Conservation (phyloP, 92 coral and sea anemone species). For the Umimayanthus chanpuru region DNA sequence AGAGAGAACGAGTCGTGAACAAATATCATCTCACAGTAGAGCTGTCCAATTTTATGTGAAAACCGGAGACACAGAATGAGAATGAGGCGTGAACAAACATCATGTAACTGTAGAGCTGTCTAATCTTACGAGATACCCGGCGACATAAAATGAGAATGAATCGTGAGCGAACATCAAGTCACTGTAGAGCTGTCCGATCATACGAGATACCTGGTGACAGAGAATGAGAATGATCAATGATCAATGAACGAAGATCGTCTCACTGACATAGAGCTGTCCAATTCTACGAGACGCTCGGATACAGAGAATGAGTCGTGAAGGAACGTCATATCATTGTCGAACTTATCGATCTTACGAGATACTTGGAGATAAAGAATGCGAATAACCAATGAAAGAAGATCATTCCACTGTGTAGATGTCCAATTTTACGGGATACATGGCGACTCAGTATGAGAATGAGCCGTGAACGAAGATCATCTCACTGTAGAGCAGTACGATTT, state of each 20-base stretch:
- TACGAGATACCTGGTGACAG: constrained; percentile 69
- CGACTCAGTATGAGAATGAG: neutral
- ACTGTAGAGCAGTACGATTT: constrained; percentile 81
- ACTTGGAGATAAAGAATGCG: too few relatives aligned
- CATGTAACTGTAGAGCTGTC: neutral
- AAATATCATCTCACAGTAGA: too few relatives aligned
- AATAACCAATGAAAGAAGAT: constrained; percentile 66
- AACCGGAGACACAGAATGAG: too few relatives aligned
- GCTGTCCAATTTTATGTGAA: too few relatives aligned
- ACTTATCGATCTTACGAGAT: too few relatives aligned
- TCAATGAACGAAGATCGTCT: constrained; percentile 68
- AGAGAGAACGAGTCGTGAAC: neutral
- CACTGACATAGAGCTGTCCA: neutral
- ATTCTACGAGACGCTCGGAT: constrained; percentile 76
- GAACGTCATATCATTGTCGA: too few relatives aligned
- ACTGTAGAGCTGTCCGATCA: constrained; percentile 82
- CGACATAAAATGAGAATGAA: neutral
- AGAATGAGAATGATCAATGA: constrained; percentile 32
- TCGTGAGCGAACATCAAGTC: constrained; percentile 95
- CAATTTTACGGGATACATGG: neutral
- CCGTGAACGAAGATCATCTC: constrained; percentile 94
- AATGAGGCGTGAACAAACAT: constrained; percentile 69
- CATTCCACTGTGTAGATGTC: neutral
- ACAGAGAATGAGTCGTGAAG: neutral
- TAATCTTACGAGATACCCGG: neutral